These are phyloP conservation scores for Sebastes reedi DNA, from an alignment of 2,797 vertebrate genomes.

Conservation along the genomic window DNA sequence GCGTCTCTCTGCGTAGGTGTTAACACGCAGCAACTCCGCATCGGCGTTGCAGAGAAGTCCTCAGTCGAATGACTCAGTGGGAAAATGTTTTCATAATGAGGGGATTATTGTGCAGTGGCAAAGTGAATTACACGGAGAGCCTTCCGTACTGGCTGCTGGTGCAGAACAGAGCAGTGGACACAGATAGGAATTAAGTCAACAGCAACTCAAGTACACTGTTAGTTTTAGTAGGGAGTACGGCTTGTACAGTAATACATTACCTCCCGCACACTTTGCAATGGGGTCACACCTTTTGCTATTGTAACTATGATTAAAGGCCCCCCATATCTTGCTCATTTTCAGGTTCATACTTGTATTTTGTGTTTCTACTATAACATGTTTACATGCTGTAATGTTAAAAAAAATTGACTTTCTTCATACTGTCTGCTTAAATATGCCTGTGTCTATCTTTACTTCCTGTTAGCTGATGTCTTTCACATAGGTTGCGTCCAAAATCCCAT, in stretches of 20 bases:
- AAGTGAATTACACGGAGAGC: constrained; percentile 65
- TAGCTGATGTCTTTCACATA: too few relatives aligned
- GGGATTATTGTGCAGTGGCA: constrained; percentile 67
- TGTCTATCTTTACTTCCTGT: too few relatives aligned
- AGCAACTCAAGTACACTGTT: constrained; percentile 13
- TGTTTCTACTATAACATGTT: too few relatives aligned
- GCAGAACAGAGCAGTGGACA: constrained; percentile 44
- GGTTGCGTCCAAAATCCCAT: too few relatives aligned
- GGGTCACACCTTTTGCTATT: background rate
- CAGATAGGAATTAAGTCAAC: constrained; percentile 36
- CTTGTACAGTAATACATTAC: background rate
- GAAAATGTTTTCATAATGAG: constrained; percentile 68
- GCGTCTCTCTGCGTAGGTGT: constrained; percentile 32
- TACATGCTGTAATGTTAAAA: too few relatives aligned
- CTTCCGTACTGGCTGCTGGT: constrained; percentile 36
- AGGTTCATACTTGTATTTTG: too few relatives aligned
- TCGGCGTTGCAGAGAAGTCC: constrained; percentile 26
- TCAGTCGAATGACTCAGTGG: constrained; percentile 55
- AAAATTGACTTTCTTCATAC: too few relatives aligned
- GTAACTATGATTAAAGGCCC: background rate
- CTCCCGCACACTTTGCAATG: background rate
- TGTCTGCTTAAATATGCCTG: too few relatives aligned
- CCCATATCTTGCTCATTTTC: too few relatives aligned
- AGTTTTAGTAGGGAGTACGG: background rate
- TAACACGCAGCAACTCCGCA: constrained; percentile 27